Evolutionary conservation across 2,797 vertebrate genomes (phyloP).

Genomic region (Arremon brunneinucha): DNA sequence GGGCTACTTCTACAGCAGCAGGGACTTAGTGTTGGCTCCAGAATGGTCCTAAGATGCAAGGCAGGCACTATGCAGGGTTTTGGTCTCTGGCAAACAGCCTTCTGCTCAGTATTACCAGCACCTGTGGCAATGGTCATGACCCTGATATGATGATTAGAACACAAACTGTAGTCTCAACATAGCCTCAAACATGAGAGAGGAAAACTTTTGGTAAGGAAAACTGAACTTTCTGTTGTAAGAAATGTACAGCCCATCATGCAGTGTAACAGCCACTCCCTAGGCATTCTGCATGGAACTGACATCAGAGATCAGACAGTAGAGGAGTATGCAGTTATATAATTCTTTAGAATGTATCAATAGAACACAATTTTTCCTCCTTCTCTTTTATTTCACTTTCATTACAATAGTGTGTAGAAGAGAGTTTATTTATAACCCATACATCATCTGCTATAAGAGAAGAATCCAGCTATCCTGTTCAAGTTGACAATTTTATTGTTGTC

Average conservation of each 20-base stretch:
- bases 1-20: background rate
- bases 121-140: background rate
- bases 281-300: background rate
- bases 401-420: background rate
- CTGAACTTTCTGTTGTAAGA: background rate
- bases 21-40: background rate
- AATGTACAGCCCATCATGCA: background rate
- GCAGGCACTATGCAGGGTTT: background rate
- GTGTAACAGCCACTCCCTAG: rapidly evolving
- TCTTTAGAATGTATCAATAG: background rate
- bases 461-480: background rate
- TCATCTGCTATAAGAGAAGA: background rate
- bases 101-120: background rate
- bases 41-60: background rate
- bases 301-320: background rate
- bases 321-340: background rate
- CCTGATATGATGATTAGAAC: background rate
- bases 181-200: background rate
- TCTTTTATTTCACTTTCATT: background rate
- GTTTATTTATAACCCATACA: background rate
- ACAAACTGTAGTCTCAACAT: background rate
- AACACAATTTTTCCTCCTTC: background rate
- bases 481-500: background rate
- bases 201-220: background rate
- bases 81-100: background rate